Percentiles rank a stretch among this genome's conserved stretches.
These are phyloP conservation scores for Craniophora ligustri DNA, from an alignment of 2,888 invertebrate species.

Conservation along the genomic window DNA sequence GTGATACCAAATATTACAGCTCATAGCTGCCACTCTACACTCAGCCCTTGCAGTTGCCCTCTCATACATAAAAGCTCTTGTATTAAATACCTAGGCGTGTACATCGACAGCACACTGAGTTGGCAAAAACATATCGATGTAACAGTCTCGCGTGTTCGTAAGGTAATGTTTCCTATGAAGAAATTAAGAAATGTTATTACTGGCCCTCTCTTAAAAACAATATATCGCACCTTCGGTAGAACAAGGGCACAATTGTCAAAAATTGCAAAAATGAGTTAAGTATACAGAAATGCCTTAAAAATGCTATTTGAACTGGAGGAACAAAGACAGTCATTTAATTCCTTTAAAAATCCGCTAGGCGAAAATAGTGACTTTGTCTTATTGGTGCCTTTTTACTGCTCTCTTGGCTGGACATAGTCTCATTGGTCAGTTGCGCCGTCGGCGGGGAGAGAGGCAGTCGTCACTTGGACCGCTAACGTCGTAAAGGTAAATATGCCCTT, in stretches of 20 bases:
- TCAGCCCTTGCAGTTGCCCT: no score
- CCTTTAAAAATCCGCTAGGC: conserved; percentile 14
- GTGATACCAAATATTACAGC: no score
- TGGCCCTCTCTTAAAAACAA: no score
- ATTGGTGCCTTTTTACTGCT: conserved; percentile 12
- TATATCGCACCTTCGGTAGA: conserved; percentile 15
- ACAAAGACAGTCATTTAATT: conserved; percentile 15
- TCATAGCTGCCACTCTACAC: no score
- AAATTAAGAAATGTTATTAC: no score
- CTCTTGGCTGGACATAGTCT: conserved; percentile 39
- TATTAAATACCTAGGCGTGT: no score
- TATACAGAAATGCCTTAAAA: conserved; percentile 23
- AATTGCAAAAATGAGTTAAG: conserved; percentile 21
- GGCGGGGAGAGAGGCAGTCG: conserved; percentile 11
- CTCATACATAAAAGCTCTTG: no score
- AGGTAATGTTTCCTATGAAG: no score
- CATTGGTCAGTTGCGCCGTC: conserved; percentile 31
- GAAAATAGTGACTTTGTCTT: conserved; percentile 15
- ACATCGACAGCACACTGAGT: no score
- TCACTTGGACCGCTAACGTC: conserved; percentile 26
- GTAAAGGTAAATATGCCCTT: conserved; percentile 33
- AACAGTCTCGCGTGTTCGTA: no score
- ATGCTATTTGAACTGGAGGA: conserved; percentile 15
- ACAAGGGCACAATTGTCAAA: conserved; percentile 18
- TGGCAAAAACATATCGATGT: no score